Conservation (phyloP, 2,797 vertebrate species). For the Taenioides sp. region DNA sequence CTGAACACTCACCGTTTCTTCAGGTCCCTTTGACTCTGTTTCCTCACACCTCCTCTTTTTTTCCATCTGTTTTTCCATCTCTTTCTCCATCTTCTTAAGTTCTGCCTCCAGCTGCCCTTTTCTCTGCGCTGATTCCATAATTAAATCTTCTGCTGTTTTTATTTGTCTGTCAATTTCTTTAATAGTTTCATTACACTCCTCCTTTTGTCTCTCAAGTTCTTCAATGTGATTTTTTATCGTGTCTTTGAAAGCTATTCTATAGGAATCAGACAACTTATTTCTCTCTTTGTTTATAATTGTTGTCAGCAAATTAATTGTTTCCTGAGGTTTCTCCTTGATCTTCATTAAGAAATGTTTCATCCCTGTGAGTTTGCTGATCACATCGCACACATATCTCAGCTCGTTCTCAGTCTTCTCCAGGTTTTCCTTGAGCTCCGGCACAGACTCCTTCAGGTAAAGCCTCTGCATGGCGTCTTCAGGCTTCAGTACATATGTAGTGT, state of each 20-base stretch:
- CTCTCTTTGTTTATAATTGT: not conserved
- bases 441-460: not conserved
- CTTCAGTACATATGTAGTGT: not conserved
- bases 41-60: not conserved
- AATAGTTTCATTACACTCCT: not conserved
- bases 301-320: not conserved
- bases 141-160: not conserved
- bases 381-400: not conserved
- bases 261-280: too few species aligned
- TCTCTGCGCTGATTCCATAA: not conserved
- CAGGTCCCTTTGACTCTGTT: not conserved
- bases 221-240: not conserved
- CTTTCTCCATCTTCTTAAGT: too few species aligned
- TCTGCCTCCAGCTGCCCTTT: not conserved
- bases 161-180: not conserved
- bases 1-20: not conserved
- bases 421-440: not conserved
- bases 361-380: not conserved
- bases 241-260: too few species aligned
- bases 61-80: not conserved
- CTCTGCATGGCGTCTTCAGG: not conserved
- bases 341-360: not conserved
- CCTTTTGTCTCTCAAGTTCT: not conserved
- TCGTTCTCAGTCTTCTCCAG: not conserved
- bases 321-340: not conserved